Percentiles rank a stretch among this genome's conserved stretches.
These are phyloP conservation scores for Euproctis similis DNA, from an alignment of 2,888 invertebrate genomes.

Conservation along the genomic window DNA sequence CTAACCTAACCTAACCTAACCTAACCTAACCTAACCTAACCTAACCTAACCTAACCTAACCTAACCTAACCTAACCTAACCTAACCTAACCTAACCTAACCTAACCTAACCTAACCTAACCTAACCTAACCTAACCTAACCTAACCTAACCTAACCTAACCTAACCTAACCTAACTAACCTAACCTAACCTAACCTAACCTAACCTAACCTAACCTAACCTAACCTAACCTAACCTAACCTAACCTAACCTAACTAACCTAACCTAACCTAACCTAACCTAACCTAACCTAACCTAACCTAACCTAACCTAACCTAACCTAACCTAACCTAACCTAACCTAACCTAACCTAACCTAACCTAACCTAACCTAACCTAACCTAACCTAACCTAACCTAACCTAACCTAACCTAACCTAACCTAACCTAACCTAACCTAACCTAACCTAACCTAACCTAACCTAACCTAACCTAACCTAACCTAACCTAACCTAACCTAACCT, in stretches of 20 bases:
- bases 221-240: no score
- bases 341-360: conserved; percentile 12
- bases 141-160: conserved; percentile 12
- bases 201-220: no score
- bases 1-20: conserved; percentile 7
- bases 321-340: conserved; percentile 10
- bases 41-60: conserved; percentile 6
- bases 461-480: conserved; percentile 21
- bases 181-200: no score
- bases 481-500: conserved; percentile 23
- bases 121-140: conserved; percentile 9
- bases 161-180: no score
- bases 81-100: conserved; percentile 13
- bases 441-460: conserved; percentile 16
- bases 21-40: conserved; percentile 7
- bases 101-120: conserved; percentile 11
- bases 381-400: conserved; percentile 11
- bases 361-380: conserved; percentile 11
- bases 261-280: no score
- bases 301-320: conserved; percentile 7
- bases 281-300: no score
- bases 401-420: conserved; percentile 11
- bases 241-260: no score
- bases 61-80: conserved; percentile 9
- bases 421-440: conserved; percentile 12